A percentile compares a stretch with the other conserved stretches of the same genome.
Conservation (phyloP, 2,113 vertebrate genomes). For the Hystrix cristata region DNA sequence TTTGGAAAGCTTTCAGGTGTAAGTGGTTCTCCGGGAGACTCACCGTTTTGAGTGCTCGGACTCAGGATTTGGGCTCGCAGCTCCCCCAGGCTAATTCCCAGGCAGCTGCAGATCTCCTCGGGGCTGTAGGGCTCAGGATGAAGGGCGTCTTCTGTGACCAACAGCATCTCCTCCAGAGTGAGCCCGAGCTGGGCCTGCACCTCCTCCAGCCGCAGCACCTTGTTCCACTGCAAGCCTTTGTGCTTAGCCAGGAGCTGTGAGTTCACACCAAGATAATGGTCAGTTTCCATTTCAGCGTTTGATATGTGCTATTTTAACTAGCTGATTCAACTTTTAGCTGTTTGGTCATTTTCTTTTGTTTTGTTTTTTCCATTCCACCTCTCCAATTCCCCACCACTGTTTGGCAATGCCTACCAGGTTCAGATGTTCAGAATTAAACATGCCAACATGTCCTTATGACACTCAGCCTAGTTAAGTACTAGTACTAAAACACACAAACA, state of each 20-base stretch:
- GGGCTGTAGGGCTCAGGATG: slow-evolving; percentile 94
- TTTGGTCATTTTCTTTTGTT: slow-evolving; percentile 55
- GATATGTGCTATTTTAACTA: not conserved
- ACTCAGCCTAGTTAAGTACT: slow-evolving; percentile 51
- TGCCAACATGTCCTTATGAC: slow-evolving; percentile 56
- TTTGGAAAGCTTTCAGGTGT: not conserved
- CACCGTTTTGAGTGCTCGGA: slow-evolving; percentile 94
- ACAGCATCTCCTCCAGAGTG: slow-evolving; percentile 94
- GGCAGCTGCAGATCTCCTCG: slow-evolving; percentile 93
- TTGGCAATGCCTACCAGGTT: slow-evolving; percentile 54
- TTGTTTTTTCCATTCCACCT: slow-evolving; percentile 56
- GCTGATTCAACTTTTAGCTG: slow-evolving; percentile 56
- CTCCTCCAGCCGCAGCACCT: slow-evolving; percentile 90
- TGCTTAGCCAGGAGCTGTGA: slow-evolving; percentile 90
- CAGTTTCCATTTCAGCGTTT: slow-evolving; percentile 67
- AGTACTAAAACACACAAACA: slow-evolving; percentile 4
- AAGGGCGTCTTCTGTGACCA: slow-evolving; percentile 92
- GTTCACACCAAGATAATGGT: slow-evolving; percentile 64
- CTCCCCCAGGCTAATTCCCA: slow-evolving; percentile 92
- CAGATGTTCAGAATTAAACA: slow-evolving; percentile 76
- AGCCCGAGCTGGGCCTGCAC: slow-evolving; percentile 91
- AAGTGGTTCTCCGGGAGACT: slow-evolving; percentile 72
- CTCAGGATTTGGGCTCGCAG: slow-evolving; percentile 91
- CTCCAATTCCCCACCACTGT: slow-evolving; percentile 52
- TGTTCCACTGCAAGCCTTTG: slow-evolving; percentile 89